Evolutionary conservation across 2,888 invertebrate species (phyloP), one percentile per base, ranked within the genome.

Genomic region (Diogma glabrata): DNA sequence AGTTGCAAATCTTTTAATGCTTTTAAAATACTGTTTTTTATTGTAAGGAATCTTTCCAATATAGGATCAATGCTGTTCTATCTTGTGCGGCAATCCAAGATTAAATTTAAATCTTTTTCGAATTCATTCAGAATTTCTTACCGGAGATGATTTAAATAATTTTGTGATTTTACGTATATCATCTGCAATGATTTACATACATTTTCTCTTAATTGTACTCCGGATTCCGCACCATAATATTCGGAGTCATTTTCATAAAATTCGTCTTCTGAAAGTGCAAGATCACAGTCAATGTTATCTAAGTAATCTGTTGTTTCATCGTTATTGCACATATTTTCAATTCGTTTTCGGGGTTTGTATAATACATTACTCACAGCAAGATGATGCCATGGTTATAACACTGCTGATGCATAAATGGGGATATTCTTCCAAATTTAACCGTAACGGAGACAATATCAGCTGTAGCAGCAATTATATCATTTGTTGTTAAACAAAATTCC

Each of bases 51-150:
- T 26, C 30, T 47, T 47, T 47, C 16, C 10, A 47, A 47, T 20
- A 47, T 47, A 30, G 47, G 47, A 10, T 30, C 47, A 26, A 47
- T 47, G 26, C 47, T 47, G 47, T 30, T 30, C 47, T 33, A 47
- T 33, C 47, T 30, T 33, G 47, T 47, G 2, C 14, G 10, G 17
- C 47, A 47, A 47, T 47, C 47, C 17, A 16, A 47, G 26, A 47
- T 14, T 20, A 47, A 47, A 47, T 16, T 14, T 17, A 28, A 47
- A 17, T 26, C 47, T 28, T 14, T 47, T 19, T 17, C 47, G 17
- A 36, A 36, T 36, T 36, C 36, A 36, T 14, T 36, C 36, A 14
- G n/a, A 36, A 36, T 36, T 36, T 36, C 36, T 36, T 36, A 36
- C 36, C 36, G 36, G 36, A 36, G 8, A 36, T 36, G 17, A 36